These are phyloP conservation scores for Ptiloglossa arizonensis DNA, from an alignment of 1,140 invertebrate species.

Conservation along the genomic window DNA sequence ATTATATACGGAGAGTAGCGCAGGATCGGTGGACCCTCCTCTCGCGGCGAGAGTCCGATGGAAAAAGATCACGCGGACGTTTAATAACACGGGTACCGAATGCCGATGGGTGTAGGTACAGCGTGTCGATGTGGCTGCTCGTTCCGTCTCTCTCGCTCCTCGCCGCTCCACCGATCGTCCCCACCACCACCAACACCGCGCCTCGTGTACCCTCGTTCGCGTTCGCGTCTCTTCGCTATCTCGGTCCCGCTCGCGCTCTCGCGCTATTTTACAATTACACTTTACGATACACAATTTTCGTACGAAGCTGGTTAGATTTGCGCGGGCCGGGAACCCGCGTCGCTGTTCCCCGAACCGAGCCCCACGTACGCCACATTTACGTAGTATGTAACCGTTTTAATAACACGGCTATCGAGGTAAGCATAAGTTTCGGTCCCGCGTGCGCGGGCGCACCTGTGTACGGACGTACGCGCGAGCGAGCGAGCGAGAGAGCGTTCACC, in stretches of 20 bases:
- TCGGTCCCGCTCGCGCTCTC: not conserved
- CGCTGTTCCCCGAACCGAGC: conserved; percentile 27
- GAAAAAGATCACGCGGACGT: conserved; percentile 65
- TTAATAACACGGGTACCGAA: conserved; percentile 69
- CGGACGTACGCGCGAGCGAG: too few species aligned
- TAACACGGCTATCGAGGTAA: conserved; percentile 37
- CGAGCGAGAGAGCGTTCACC: too few species aligned
- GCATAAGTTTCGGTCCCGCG: conserved; percentile 26
- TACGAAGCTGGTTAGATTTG: conserved; percentile 50
- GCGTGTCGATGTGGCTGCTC: conserved; percentile 26
- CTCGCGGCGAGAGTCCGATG: conserved; percentile 52
- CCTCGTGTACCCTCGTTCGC: too few species aligned
- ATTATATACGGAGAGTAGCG: conserved; percentile 68
- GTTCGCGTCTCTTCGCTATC: not conserved
- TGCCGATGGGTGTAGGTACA: conserved; percentile 61
- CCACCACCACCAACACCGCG: conserved; percentile 1
- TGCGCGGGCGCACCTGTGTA: not conserved
- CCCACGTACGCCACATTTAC: conserved; percentile 25
- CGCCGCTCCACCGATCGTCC: not conserved
- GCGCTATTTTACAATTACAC: conserved; percentile 45
- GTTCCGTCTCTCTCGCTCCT: conserved; percentile 27
- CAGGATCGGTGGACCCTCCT: conserved; percentile 58
- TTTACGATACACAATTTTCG: conserved; percentile 45
- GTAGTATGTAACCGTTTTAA: conserved; percentile 41
- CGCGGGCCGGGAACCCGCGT: conserved; percentile 11